Percentiles rank a stretch among this genome's conserved stretches.
phyloP scores from a whole-genome alignment of 1,140 invertebrate genomes.

The Diachasmimorpha longicaudata region DNA sequence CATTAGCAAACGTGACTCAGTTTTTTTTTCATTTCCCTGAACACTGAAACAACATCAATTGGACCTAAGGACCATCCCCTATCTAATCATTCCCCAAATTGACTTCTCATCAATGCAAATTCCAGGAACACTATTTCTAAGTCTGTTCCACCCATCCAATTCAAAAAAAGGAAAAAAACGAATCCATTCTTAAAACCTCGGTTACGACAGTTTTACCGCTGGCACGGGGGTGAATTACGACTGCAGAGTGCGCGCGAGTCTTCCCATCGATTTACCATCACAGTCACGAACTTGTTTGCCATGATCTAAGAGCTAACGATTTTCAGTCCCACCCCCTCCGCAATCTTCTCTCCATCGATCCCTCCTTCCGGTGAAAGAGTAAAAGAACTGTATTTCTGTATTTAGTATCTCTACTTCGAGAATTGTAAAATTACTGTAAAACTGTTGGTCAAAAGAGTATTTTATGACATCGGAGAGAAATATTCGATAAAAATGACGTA shows the following conservation, averaged over 20 bases:
- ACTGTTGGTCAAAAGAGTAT: background rate
- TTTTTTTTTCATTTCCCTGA: no score
- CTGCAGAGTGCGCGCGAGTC: slow-evolving; percentile 28
- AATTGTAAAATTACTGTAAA: slow-evolving; percentile 1
- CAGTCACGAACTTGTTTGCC: slow-evolving; percentile 8
- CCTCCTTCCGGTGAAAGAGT: background rate
- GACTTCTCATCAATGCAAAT: no score
- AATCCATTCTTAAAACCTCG: slow-evolving; percentile 30
- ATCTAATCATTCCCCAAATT: no score
- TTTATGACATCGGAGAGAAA: background rate
- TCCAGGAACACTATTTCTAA: no score
- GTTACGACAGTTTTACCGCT: slow-evolving; percentile 32
- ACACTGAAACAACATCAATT: no score
- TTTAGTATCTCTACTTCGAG: background rate
- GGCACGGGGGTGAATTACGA: slow-evolving; percentile 8
- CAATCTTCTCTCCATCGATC: background rate
- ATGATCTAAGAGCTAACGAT: slow-evolving; percentile 2
- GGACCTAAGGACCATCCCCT: no score
- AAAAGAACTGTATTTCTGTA: background rate
- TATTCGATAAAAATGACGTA: no score
- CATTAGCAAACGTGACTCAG: no score
- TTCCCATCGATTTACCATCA: slow-evolving; percentile 31
- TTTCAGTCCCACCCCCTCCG: background rate
- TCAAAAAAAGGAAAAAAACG: background rate
- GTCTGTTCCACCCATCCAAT: background rate